Conservation (phyloP, 2,797 vertebrate genomes). For the Tenualosa thibaudeaui region DNA sequence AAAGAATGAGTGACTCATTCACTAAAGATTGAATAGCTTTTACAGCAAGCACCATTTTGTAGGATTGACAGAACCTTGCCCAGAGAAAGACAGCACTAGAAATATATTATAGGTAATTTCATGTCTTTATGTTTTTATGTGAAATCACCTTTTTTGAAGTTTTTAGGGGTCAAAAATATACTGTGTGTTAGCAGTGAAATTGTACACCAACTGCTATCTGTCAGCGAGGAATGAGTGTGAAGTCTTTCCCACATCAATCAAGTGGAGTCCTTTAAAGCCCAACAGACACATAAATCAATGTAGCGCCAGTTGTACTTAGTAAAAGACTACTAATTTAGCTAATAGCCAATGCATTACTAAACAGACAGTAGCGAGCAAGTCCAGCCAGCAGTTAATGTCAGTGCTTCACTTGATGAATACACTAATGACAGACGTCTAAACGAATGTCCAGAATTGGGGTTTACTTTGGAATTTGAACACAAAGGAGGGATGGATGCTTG, state of each 20-base stretch:
- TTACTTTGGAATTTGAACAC: not conserved
- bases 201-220: not conserved
- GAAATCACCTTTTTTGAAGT: not conserved
- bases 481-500: not conserved
- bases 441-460: not conserved
- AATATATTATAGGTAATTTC: not conserved
- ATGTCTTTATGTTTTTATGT: not conserved
- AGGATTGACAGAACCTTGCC: not conserved
- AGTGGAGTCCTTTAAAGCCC: not conserved
- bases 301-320: not conserved
- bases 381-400: not conserved
- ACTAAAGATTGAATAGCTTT: not conserved
- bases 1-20: not conserved
- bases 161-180: not conserved
- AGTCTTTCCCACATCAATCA: conserved; percentile 1
- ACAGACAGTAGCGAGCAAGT: not conserved
- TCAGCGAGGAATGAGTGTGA: not conserved
- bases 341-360: conserved; percentile 12
- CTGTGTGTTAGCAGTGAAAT: too few relatives aligned
- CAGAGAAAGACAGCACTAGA: not conserved
- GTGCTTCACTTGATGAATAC: not conserved
- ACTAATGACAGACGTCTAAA: not conserved
- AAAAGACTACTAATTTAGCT: conserved; percentile 6
- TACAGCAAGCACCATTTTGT: not conserved
- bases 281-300: conserved; percentile 9